Evolutionary conservation across 2,113 vertebrate species (phyloP), one percentile per base, ranked within the genome.

Genomic region (Rhineura floridana): DNA sequence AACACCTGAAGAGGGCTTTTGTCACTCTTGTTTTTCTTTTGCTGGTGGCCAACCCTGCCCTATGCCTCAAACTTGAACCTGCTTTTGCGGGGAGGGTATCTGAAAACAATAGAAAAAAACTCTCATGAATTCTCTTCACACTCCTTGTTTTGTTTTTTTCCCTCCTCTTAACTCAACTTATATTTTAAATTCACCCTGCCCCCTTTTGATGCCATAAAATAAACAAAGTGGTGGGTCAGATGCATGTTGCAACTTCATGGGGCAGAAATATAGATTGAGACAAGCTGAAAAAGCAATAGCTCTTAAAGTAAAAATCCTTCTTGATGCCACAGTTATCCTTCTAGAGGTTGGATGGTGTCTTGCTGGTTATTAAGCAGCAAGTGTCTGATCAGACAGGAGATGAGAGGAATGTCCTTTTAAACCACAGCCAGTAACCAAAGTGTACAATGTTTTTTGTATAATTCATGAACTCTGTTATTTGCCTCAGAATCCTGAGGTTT

Each of bases 291-390:
- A 76, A 0, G 12, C 62, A 67, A 50, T 52, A 39, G 25, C 19
- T 62, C 30, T 85, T 78, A 65, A 46, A 93, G 42, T 30, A 30
- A 3, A 81, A 77, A 0, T 63, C 76, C 83, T 87, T 90, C 48
- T 46, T 69, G 50, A 11, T 42, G 21, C 1, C 6, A 10, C 55
- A 36, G 28, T 59, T 59, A 55, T 63, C 15, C 52, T 50, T 50
- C 15, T 39, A 15, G 46, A 23, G 33, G 6, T 33, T 62, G 59
- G 81, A 70, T 48, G 33, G 7, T 62, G 28, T 28, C 12, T 42
- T 88, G 88, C 44, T 23, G 12, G 3, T 72, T 86, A 0, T 89
- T 91, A 39, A 89, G 81, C 88, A 4, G 59, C 25, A 69, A 86
- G 75, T 78, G 78, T 91, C n/a, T 25, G 36, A 69, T 33, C 39